Conservation (phyloP, 2,888 invertebrate genomes). For the Camptogramma bilineatum region DNA sequence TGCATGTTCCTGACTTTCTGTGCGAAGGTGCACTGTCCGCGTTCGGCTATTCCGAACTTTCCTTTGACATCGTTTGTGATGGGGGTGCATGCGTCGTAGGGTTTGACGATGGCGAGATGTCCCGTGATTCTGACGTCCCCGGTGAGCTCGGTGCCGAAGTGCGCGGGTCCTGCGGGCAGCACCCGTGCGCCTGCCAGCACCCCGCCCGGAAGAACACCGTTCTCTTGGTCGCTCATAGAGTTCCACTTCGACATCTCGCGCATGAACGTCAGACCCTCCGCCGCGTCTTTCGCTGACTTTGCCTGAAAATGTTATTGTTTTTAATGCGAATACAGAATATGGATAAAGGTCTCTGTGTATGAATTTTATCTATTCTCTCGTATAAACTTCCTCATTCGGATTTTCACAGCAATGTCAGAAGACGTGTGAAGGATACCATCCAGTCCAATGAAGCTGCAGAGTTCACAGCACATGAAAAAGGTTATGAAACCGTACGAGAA, state of each 20-base stretch:
- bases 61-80: constrained; percentile 87
- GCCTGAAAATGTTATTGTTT: constrained; percentile 86
- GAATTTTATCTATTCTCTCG: too few species aligned
- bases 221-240: constrained; percentile 87
- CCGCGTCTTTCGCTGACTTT: constrained; percentile 92
- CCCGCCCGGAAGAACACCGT: constrained; percentile 71
- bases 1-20: constrained; percentile 95
- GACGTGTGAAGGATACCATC: too few species aligned
- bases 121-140: constrained; percentile 88
- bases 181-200: constrained; percentile 60
- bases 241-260: constrained; percentile 98
- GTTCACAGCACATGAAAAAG: too few species aligned
- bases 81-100: constrained; percentile 88
- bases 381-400: too few species aligned
- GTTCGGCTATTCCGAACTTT: constrained; percentile 93
- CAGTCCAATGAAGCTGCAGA: too few species aligned
- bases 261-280: constrained; percentile 97
- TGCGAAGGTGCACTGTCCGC: constrained; percentile 98
- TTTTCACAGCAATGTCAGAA: too few species aligned
- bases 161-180: constrained; percentile 93
- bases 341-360: not conserved
- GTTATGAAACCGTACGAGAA: too few species aligned
- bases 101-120: constrained; percentile 87
- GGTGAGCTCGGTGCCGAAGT: constrained; percentile 93
- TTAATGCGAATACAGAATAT: not conserved